Evolutionary conservation across 92 coral and sea anemone genomes (phyloP), one percentile per base, ranked within the genome.

Genomic region (Parazoanthus swiftii): DNA sequence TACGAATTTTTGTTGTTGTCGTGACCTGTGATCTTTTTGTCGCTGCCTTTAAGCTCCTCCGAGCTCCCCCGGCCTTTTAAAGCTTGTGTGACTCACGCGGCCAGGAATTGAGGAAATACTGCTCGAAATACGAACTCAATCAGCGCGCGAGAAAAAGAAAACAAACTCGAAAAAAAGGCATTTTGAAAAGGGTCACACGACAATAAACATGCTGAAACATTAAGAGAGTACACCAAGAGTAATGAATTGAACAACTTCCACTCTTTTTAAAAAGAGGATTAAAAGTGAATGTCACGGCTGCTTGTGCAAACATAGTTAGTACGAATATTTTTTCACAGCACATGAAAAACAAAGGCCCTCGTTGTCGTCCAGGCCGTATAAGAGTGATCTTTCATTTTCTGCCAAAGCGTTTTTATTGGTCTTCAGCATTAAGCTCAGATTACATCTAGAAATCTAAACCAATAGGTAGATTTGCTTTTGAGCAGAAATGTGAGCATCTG

Each of bases 281-380:
- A 54, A 29, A 79, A 39, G 8, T 26, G 66, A 3, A 23, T 48
- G 66, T 54, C 70, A 79, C 83, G 83, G 38, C 25, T 11, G 37
- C 65, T 46, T 29, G 82, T 79, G 18, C 63, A 44, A 1, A 44
- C 59, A 3, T 18, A 15, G 74, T 2, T 29, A 46, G 36, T 21
- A 50, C 74, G 74, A 37, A 58, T 35, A 14, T 70, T 66, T 43
- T 29, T 70, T 4, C 56, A 75, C 44, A 4, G 58, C 56, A 29
- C 59, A 46, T 11, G 87, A 48, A 54, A 84, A 72, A 84, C 87
- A 84, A 70, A 84, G 79, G 26, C 65, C 5, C 7, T 71, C 79
- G 87, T 84, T 84, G 87, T 84, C 78, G 78, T 84, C 79, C 87
- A 84, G 79, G 29, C 44, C 14, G 33, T 50, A 84, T 46, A 46